phyloP scores from a whole-genome alignment of 1,140 invertebrate genomes.

The Heterodera carotae region DNA sequence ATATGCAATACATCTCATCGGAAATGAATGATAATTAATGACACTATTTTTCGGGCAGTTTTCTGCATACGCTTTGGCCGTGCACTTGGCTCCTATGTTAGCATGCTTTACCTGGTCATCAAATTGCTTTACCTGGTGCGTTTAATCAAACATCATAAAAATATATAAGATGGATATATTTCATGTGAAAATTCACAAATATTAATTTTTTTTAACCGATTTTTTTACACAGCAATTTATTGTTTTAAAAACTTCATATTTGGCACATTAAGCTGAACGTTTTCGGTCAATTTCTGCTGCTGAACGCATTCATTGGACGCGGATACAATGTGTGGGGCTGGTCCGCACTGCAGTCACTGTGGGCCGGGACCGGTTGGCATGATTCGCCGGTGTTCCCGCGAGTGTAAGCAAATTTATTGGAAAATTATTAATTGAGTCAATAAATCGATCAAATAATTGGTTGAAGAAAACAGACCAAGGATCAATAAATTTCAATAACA shows the following conservation, averaged over 20 bases:
- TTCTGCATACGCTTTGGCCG: conserved; percentile 63
- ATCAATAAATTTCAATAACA: too few relatives aligned
- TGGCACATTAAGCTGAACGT: conserved; percentile 62
- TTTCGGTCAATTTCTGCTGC: conserved; percentile 68
- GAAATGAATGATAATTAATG: too few relatives aligned
- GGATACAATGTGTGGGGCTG: conserved; percentile 68
- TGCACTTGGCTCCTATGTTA: conserved; percentile 68
- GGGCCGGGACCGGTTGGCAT: conserved; percentile 56
- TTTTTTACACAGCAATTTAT: too few relatives aligned
- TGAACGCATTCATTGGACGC: conserved; percentile 68
- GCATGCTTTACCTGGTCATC: conserved; percentile 69
- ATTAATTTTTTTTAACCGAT: too few relatives aligned
- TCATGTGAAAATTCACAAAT: too few relatives aligned
- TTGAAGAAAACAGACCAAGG: too few relatives aligned
- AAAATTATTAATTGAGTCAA: too few relatives aligned
- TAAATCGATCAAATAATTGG: too few relatives aligned
- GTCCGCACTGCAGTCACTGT: conserved; percentile 58
- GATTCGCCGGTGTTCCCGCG: conserved; percentile 47
- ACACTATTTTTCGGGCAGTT: too few relatives aligned
- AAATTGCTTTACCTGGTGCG: conserved; percentile 68
- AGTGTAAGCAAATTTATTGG: neutral
- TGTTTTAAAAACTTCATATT: neutral
- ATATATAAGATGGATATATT: too few relatives aligned
- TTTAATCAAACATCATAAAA: too few relatives aligned
- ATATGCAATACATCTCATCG: too few relatives aligned